A percentile compares a stretch with the other conserved stretches of the same genome.
Evolutionary conservation across 2,797 vertebrate species (phyloP).

Genomic region (Trematomus bernacchii): DNA sequence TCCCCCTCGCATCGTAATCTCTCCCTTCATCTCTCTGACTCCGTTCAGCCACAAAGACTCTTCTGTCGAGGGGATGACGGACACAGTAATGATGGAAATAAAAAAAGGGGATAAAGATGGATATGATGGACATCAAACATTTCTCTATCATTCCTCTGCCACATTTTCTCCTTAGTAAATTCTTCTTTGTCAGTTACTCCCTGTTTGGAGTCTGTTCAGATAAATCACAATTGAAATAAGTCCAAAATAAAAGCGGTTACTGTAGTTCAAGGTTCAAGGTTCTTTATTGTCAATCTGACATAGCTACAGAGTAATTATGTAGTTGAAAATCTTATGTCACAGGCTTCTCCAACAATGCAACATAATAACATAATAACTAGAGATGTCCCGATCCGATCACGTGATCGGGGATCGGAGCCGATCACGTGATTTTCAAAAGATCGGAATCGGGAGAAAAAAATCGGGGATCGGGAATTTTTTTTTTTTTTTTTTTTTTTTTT

Average conservation of each 20-base stretch:
- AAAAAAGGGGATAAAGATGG: neutral
- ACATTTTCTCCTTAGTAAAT: neutral
- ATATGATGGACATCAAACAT: slow-evolving; percentile 19
- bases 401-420: no score
- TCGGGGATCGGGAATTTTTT: no score
- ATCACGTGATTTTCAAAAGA: no score
- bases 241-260: neutral
- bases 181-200: neutral
- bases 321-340: no score
- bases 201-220: neutral
- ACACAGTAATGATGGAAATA: slow-evolving; percentile 16
- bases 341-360: no score
- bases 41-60: slow-evolving; percentile 32
- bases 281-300: no score
- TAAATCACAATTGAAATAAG: neutral
- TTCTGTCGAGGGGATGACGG: slow-evolving; percentile 5
- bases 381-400: no score
- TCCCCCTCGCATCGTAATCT: neutral
- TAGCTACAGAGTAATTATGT: no score
- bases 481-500: no score
- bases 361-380: no score
- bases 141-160: neutral
- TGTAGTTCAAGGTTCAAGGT: no score
- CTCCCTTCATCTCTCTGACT: neutral
- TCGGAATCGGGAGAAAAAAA: no score